Base-by-base conservation (phyloP, 2,888 invertebrate genomes). In the Muscina levida region DNA sequence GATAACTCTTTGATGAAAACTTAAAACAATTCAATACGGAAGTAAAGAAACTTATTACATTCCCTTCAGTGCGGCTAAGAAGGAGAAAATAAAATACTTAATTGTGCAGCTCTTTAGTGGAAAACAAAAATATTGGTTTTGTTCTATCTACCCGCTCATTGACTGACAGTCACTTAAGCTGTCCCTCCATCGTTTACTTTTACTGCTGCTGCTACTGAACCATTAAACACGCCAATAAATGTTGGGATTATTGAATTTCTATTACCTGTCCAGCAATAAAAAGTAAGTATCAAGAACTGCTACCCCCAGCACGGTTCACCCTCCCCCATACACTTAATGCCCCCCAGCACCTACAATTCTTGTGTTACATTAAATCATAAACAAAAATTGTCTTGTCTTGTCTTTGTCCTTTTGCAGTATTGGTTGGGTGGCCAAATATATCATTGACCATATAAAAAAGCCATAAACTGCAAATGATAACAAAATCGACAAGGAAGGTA, bases 241-340 rank as follows among this genome's bases (percentile, higher is more conserved):
- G 62, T 70, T 65, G 42, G 76, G 62, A 51, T 76, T 82, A 82
- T 79, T 82, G 76, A 82, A 82, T 79, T 77, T 76, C 51, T 65
- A 67, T 81, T 78, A 78, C 74, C 72, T 78, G 72, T 22, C 62
- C 31, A 37, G 31, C 70, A 70, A 76, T 76, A 66, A 73, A 79
- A 66, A 51, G 71, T 62, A 73, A 73, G 73, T 72, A 76, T 56
- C 17, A 26, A 65, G 15, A 44, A 53, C 10, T 13, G 1, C 2
- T 10, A 3, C 24, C 17, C 31, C 42, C 65, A 3, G n/a, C 46
- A n/a, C n/a, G 15, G 3, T 46, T 46, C n/a, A 13, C 2, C 22
- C 22, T 51, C 22, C 51, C 22, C 53, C 24, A 2, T 48, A 11
- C 4, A 53, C 53, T n/a, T 44, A 8, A 13, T 37, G 44, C 44